Percentiles rank a stretch among this genome's conserved stretches.
Conservation (phyloP, 2,797 vertebrate species). For the Kryptolebias ocellatus region DNA sequence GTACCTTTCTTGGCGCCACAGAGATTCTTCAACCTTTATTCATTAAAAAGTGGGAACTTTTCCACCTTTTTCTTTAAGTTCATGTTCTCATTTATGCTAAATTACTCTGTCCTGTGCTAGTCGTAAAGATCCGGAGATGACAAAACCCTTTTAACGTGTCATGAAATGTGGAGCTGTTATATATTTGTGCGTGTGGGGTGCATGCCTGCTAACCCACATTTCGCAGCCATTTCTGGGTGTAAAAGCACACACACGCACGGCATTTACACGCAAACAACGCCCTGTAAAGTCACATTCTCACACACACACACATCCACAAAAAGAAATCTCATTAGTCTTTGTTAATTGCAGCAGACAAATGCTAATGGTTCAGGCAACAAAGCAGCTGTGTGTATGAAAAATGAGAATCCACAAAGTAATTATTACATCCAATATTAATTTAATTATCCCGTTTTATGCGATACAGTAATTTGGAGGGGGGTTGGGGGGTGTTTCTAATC, state of each 20-base stretch:
- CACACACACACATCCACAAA: conserved; percentile 69
- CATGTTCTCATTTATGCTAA: conserved; percentile 85
- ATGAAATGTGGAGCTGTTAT: conserved; percentile 76
- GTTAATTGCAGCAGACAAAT: conserved; percentile 91
- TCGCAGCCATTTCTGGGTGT: conserved; percentile 53
- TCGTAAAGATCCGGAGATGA: conserved; percentile 86
- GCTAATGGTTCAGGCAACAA: conserved; percentile 90
- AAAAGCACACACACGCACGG: conserved; percentile 70
- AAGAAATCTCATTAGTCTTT: conserved; percentile 93
- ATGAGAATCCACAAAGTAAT: conserved; percentile 88
- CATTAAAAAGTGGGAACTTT: conserved; percentile 79
- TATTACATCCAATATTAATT: conserved; percentile 90
- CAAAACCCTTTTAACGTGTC: conserved; percentile 85
- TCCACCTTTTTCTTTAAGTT: conserved; percentile 80
- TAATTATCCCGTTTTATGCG: conserved; percentile 83
- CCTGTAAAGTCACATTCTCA: conserved; percentile 64
- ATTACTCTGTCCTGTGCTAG: conserved; percentile 86
- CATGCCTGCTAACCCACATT: conserved; percentile 23
- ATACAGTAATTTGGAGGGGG: conserved; percentile 81
- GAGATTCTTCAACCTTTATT: conserved; percentile 77
- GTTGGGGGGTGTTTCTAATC: conserved; percentile 78
- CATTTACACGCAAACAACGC: conserved; percentile 30
- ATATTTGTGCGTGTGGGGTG: conserved; percentile 72
- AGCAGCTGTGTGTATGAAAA: conserved; percentile 84
- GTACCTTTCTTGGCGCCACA: conserved; percentile 75